Evolutionary conservation across 2,888 invertebrate genomes (phyloP).

Genomic region (Drosophila sordidula): DNA sequence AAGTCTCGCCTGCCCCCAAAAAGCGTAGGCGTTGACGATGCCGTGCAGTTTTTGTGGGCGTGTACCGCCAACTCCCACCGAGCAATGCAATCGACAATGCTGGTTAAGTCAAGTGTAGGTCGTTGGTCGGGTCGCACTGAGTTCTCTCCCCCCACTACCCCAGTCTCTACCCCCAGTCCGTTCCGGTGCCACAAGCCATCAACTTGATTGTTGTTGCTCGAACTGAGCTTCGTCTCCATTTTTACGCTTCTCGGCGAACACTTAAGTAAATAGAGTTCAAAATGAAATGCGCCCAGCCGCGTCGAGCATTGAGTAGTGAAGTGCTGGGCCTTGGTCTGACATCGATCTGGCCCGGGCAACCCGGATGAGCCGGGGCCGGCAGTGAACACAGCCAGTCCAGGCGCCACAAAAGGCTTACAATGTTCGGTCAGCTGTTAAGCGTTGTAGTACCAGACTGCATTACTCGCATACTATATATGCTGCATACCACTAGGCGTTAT

Average conservation of each 20-base stretch:
- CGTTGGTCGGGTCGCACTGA: conserved; percentile 73
- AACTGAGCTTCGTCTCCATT: conserved; percentile 53
- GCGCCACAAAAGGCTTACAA: conserved; percentile 58
- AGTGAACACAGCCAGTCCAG: not conserved
- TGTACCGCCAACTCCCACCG: conserved; percentile 17
- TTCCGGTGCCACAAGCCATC: conserved; percentile 43
- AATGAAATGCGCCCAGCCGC: conserved; percentile 77
- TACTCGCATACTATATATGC: conserved; percentile 18
- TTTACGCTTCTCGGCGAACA: conserved; percentile 65
- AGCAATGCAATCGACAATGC: conserved; percentile 79
- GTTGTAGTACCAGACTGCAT: conserved; percentile 51
- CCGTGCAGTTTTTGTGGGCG: conserved; percentile 58
- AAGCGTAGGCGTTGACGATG: conserved; percentile 58
- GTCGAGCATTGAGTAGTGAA: conserved; percentile 59
- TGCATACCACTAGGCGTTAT: conserved; percentile 30
- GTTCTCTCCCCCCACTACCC: conserved; percentile 13
- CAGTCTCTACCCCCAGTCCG: not conserved
- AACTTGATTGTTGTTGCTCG: conserved; percentile 62
- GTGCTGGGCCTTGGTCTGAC: conserved; percentile 64
- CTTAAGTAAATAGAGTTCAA: conserved; percentile 79
- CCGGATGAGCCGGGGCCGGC: not conserved
- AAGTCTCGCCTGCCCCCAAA: conserved; percentile 66
- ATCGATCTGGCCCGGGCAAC: conserved; percentile 64
- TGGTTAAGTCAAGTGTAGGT: conserved; percentile 83
- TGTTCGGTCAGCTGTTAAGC: conserved; percentile 66